Conservation (phyloP, 2,113 vertebrate genomes). For the Sylvietta virens region DNA sequence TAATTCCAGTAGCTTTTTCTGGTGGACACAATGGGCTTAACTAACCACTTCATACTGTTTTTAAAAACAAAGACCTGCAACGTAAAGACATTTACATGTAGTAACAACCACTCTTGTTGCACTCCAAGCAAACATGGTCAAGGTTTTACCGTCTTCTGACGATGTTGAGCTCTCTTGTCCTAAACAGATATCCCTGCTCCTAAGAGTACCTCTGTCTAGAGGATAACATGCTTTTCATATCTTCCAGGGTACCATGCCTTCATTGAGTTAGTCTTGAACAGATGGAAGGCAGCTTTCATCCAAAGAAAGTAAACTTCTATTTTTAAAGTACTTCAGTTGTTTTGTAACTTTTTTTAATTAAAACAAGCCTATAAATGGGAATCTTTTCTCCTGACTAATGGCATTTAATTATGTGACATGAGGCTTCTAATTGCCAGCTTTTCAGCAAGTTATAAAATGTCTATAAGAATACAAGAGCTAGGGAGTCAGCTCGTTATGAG, state of each 20-base stretch:
- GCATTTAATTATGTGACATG: not conserved
- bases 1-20: not conserved
- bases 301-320: not conserved
- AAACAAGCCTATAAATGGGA: not conserved
- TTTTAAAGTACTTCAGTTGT: not conserved
- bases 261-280: not conserved
- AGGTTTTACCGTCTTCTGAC: not conserved
- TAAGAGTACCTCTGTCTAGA: not conserved
- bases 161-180: not conserved
- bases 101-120: not conserved
- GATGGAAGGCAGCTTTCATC: not conserved
- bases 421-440: not conserved
- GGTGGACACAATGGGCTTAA: not conserved
- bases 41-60: not conserved
- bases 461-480: not conserved
- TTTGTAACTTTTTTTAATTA: constrained; percentile 28
- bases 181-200: not conserved
- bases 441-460: not conserved
- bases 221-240: not conserved
- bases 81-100: not conserved
- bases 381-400: not conserved
- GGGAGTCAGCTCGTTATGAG: not conserved
- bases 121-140: not conserved
- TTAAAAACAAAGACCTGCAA: not conserved
- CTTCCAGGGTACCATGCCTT: not conserved